phyloP scores from a whole-genome alignment of 2,113 vertebrate species.

The Gallinago jamesoni region DNA sequence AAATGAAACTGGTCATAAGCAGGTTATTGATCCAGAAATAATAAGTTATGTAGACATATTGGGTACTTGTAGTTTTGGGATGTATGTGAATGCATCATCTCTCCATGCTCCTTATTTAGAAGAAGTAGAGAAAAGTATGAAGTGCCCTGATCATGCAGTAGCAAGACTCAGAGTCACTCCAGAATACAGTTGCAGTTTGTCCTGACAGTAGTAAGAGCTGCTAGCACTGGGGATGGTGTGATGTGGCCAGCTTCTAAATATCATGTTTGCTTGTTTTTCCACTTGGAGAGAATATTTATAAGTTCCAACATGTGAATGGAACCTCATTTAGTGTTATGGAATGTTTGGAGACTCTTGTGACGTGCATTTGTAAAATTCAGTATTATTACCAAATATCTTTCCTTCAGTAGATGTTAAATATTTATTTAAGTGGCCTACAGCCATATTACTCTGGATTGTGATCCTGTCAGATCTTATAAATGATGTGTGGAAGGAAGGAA shows the following conservation, averaged over 20 bases:
- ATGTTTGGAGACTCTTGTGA: not conserved
- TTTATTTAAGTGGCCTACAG: not conserved
- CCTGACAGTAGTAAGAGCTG: not conserved
- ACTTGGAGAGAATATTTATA: not conserved
- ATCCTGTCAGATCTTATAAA: not conserved
- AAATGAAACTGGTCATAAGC: not conserved
- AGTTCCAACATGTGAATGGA: not conserved
- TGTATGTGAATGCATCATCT: not conserved
- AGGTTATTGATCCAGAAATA: not conserved
- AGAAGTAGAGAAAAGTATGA: not conserved
- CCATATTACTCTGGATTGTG: not conserved
- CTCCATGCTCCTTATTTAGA: not conserved
- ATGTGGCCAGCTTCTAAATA: not conserved
- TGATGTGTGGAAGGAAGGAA: not conserved
- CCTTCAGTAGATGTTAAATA: not conserved
- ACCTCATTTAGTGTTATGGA: not conserved
- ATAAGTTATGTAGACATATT: not conserved
- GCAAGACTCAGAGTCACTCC: not conserved
- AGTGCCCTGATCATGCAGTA: not conserved
- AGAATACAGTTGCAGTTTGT: not conserved
- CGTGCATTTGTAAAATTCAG: not conserved
- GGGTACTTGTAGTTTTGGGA: not conserved
- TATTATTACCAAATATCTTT: not conserved
- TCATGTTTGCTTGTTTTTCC: not conserved
- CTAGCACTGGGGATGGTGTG: not conserved